A percentile compares a stretch with the other conserved stretches of the same genome.
Evolutionary conservation across 1,140 invertebrate genomes (phyloP).

Genomic region (Vanessa tameamea): DNA sequence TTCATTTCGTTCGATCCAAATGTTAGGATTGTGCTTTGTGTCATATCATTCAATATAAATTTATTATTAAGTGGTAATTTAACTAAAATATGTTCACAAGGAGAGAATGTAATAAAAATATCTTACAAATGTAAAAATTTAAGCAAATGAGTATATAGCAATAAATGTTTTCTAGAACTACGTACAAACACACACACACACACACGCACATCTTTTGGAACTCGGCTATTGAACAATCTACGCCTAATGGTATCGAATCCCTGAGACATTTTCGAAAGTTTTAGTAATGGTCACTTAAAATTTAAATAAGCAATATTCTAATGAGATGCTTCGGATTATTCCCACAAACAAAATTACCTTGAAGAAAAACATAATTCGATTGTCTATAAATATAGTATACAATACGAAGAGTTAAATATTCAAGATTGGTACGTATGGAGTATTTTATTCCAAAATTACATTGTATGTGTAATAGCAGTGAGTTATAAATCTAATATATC

Average conservation of each 20-base stretch:
- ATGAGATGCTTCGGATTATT: background rate
- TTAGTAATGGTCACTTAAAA: slow-evolving; percentile 1
- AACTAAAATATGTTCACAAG: slow-evolving; percentile 24
- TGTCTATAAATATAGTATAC: background rate
- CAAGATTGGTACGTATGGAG: too few species aligned
- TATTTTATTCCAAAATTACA: background rate
- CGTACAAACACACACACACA: slow-evolving; percentile 52
- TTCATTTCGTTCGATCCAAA: too few species aligned
- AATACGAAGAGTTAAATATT: too few species aligned
- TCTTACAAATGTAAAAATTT: slow-evolving; percentile 62
- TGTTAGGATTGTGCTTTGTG: too few species aligned
- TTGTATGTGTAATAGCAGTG: background rate
- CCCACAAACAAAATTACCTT: background rate
- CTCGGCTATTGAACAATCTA: background rate
- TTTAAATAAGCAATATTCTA: slow-evolving; percentile 7
- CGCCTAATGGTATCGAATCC: slow-evolving; percentile 2
- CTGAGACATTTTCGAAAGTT: slow-evolving; percentile 7
- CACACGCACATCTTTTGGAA: background rate
- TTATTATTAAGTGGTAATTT: too few species aligned
- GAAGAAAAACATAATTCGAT: background rate
- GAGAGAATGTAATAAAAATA: slow-evolving; percentile 58
- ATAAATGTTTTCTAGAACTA: slow-evolving; percentile 68
- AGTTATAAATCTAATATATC: slow-evolving; percentile 11
- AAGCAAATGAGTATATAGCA: slow-evolving; percentile 60
- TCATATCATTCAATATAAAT: too few species aligned